phyloP scores from a whole-genome alignment of 2,113 vertebrate genomes.

The Pseudonaja textilis region DNA sequence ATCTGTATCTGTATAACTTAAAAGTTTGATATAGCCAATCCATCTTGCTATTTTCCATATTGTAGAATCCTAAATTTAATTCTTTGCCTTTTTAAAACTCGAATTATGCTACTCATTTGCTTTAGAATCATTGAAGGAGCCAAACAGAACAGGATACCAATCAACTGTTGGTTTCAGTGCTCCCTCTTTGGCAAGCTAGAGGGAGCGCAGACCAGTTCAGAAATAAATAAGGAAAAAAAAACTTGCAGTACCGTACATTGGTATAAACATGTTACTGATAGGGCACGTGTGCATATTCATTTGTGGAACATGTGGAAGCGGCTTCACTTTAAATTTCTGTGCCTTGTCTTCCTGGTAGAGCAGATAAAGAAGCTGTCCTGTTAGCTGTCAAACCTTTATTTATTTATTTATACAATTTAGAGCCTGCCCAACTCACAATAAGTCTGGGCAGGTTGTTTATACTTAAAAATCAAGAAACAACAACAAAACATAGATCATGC shows the following conservation, averaged over 20 bases:
- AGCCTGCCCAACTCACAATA: not conserved
- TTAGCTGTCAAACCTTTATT: not conserved
- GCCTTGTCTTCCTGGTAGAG: not conserved
- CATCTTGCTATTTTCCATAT: not conserved
- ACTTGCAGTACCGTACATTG: not conserved
- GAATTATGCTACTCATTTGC: not conserved
- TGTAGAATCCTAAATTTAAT: not conserved
- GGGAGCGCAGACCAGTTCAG: not conserved
- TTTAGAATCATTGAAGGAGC: not conserved
- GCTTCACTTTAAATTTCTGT: not conserved
- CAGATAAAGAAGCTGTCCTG: not conserved
- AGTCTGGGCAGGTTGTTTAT: not conserved
- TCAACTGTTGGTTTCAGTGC: not conserved
- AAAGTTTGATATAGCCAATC: not conserved
- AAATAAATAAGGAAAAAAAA: not conserved
- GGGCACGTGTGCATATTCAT: not conserved
- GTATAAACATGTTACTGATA: not conserved
- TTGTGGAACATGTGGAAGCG: not conserved
- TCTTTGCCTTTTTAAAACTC: not conserved
- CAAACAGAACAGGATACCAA: not conserved
- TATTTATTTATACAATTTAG: not conserved
- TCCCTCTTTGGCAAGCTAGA: not conserved
- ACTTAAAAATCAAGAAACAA: not conserved
- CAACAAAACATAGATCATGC: not conserved
- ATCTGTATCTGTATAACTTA: not conserved